phyloP scores from a whole-genome alignment of 2,113 vertebrate species.

The Leucoraja erinaceus region DNA sequence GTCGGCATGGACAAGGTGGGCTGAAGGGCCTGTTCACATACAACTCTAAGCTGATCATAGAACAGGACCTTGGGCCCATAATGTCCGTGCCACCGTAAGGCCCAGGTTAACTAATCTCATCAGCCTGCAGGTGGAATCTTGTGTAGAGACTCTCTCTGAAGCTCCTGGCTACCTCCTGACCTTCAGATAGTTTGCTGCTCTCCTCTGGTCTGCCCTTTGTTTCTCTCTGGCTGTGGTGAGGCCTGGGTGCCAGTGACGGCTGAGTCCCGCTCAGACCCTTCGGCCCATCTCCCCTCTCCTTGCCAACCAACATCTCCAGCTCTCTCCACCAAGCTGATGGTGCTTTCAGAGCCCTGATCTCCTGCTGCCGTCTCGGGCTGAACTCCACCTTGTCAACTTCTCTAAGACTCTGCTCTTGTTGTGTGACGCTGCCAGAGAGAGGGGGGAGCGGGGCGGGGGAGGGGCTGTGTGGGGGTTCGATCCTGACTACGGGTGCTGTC shows the following conservation, averaged over 20 bases:
- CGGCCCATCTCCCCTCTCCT: neutral
- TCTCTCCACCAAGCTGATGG: too few species aligned
- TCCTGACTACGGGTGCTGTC: too few species aligned
- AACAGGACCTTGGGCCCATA: too few species aligned
- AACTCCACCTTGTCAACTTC: too few species aligned
- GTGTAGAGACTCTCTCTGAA: constrained; percentile 18
- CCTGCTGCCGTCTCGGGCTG: neutral
- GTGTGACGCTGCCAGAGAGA: neutral
- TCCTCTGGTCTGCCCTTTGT: neutral
- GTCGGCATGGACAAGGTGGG: too few species aligned
- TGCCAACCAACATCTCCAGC: too few species aligned
- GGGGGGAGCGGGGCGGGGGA: neutral
- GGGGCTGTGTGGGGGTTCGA: neutral
- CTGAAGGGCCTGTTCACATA: too few species aligned
- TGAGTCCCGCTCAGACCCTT: too few species aligned
- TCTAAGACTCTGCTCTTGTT: neutral
- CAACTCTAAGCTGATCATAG: too few species aligned
- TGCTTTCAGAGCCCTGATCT: neutral
- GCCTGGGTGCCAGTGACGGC: too few species aligned
- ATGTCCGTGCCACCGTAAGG: too few species aligned
- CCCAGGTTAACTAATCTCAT: too few species aligned
- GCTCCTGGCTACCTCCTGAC: constrained; percentile 38
- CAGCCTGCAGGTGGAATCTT: neutral
- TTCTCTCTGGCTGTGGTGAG: neutral
- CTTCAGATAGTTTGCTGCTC: fast-evolving